Conservation (phyloP, 2,113 vertebrate species). For the Cavia porcellus region DNA sequence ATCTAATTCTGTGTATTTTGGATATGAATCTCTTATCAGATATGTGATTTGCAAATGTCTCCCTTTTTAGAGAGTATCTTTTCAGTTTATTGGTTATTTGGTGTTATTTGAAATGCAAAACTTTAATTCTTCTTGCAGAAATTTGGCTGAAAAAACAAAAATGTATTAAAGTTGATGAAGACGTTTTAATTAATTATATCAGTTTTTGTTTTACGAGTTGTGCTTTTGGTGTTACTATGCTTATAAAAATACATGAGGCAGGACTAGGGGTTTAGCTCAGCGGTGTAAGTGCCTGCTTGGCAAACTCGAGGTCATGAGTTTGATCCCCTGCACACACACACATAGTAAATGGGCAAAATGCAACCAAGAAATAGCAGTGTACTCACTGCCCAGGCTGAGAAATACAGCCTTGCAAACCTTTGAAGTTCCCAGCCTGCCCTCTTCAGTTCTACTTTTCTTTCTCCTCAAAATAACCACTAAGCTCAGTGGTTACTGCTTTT, state of each 20-base stretch:
- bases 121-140: not conserved
- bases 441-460: not conserved
- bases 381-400: not conserved
- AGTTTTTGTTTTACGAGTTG: conserved; percentile 13
- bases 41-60: not conserved
- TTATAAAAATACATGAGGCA: not conserved
- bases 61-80: conserved; percentile 25
- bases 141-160: not conserved
- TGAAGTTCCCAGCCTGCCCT: not conserved
- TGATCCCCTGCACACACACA: too few relatives aligned
- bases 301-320: too few relatives aligned
- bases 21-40: not conserved
- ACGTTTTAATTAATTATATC: conserved; percentile 28
- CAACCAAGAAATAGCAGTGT: not conserved
- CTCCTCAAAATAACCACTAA: not conserved
- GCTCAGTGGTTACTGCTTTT: conserved; percentile 30
- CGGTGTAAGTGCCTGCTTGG: too few relatives aligned
- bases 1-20: not conserved
- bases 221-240: conserved; percentile 2
- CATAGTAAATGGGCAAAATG: not conserved
- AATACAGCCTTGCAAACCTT: not conserved
- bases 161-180: not conserved
- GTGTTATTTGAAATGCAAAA: not conserved
- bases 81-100: conserved; percentile 29
- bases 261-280: too few relatives aligned